Evolutionary conservation across 2,888 invertebrate species (phyloP).

Genomic region (Cylindroiulus punctatus): DNA sequence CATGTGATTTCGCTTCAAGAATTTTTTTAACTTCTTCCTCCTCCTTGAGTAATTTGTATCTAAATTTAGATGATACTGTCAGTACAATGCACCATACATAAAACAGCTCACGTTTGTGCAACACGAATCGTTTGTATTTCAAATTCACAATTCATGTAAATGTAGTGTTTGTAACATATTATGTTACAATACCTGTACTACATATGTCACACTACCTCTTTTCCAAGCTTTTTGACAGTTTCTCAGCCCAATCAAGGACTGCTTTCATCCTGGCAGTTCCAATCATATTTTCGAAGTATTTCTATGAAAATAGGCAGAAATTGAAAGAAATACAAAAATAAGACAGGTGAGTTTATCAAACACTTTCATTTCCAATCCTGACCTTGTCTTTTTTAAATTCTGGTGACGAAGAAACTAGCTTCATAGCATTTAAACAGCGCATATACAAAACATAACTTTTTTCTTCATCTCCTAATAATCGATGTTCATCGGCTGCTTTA

Average conservation of each 20-base stretch:
- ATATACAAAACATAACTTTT: slow-evolving; percentile 56
- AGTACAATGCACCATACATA: not conserved
- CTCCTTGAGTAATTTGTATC: slow-evolving; percentile 56
- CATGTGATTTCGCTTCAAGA: slow-evolving; percentile 15
- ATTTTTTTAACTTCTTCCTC: slow-evolving; percentile 49
- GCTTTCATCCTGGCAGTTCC: slow-evolving; percentile 36
- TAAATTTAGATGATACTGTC: slow-evolving; percentile 25
- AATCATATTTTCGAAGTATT: slow-evolving; percentile 52
- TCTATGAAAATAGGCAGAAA: slow-evolving; percentile 29
- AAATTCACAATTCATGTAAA: not conserved
- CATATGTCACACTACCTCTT: slow-evolving; percentile 49
- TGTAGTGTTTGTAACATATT: not conserved
- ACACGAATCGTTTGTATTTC: no score
- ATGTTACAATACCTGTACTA: no score
- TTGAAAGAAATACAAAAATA: no score
- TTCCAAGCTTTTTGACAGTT: slow-evolving; percentile 54
- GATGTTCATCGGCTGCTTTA: slow-evolving; percentile 44
- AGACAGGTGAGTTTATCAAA: no score
- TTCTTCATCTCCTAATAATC: slow-evolving; percentile 55
- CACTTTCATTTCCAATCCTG: not conserved
- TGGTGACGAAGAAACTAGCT: not conserved
- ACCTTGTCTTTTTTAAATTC: slow-evolving; percentile 55
- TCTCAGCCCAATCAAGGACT: slow-evolving; percentile 54
- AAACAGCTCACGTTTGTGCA: not conserved
- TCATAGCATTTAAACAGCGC: slow-evolving; percentile 50